These are phyloP conservation scores for Magallana angulata DNA, from an alignment of 1,140 invertebrate species.

Conservation along the genomic window DNA sequence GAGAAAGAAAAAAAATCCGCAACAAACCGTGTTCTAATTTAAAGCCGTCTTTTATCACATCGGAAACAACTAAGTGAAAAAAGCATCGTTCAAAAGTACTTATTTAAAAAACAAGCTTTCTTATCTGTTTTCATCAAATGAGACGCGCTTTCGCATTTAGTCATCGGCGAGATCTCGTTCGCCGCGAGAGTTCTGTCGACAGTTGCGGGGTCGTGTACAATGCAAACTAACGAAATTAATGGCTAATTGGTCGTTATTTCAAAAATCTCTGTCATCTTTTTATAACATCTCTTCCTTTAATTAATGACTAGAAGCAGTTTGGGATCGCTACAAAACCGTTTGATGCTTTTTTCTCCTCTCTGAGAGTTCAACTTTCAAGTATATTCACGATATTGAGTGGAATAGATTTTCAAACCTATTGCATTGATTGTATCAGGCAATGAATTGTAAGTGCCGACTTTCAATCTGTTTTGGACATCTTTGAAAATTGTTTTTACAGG, in stretches of 20 bases:
- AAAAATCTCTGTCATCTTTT: conserved; percentile 23
- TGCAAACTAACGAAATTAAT: background rate
- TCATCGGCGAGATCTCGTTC: background rate
- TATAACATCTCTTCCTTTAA: conserved; percentile 21
- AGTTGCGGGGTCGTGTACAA: background rate
- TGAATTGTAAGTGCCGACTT: too few relatives aligned
- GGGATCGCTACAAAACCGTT: too few relatives aligned
- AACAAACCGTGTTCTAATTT: background rate
- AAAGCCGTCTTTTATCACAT: conserved; percentile 15
- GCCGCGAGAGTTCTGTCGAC: background rate
- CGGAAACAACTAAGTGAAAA: background rate
- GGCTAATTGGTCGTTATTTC: conserved; percentile 27
- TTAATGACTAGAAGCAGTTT: background rate
- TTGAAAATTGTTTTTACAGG: too few relatives aligned
- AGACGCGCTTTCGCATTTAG: background rate
- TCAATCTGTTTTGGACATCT: too few relatives aligned
- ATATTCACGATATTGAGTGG: too few relatives aligned
- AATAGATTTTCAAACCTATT: too few relatives aligned
- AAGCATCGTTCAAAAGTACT: background rate
- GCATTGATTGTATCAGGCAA: too few relatives aligned
- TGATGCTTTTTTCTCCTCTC: too few relatives aligned
- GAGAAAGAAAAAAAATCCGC: background rate
- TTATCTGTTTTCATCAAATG: background rate
- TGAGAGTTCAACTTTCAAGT: too few relatives aligned
- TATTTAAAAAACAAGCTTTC: background rate